Conservation (phyloP, 2,797 vertebrate genomes). For the Gambelia wislizenii region DNA sequence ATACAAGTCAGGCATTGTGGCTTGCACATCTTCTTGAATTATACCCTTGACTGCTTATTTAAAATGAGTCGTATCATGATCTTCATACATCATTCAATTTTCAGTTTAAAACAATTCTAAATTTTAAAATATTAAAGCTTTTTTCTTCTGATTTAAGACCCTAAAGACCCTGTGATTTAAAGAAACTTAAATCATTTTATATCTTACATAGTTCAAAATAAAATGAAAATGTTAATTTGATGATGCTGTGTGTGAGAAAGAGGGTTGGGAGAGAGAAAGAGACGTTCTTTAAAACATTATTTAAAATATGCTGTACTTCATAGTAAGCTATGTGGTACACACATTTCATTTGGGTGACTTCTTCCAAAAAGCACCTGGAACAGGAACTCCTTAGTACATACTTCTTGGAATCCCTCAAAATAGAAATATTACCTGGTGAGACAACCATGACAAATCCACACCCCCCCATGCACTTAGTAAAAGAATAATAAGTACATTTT, state of each 20-base stretch:
- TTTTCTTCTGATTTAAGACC: too few relatives aligned
- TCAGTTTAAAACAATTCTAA: neutral
- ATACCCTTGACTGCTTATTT: neutral
- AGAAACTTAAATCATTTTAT: neutral
- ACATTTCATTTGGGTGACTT: neutral
- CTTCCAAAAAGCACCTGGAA: neutral
- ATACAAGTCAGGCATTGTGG: constrained; percentile 1
- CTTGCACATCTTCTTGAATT: constrained; percentile 37
- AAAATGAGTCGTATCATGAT: constrained; percentile 20
- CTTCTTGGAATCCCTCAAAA: neutral
- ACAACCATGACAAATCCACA: too few relatives aligned
- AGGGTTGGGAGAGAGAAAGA: too few relatives aligned
- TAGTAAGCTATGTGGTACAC: constrained; percentile 3
- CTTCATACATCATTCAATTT: constrained; percentile 39
- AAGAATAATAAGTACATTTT: neutral
- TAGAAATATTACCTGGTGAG: neutral
- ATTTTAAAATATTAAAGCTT: neutral
- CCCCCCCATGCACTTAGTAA: neutral
- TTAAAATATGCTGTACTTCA: neutral
- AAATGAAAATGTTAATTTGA: constrained; percentile 19
- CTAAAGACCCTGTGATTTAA: too few relatives aligned
- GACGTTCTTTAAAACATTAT: neutral
- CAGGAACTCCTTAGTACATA: neutral
- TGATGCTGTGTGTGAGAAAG: neutral
- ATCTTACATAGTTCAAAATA: too few relatives aligned